Conservation (phyloP, 2,888 invertebrate species). For the Polydrusus tereticollis region DNA sequence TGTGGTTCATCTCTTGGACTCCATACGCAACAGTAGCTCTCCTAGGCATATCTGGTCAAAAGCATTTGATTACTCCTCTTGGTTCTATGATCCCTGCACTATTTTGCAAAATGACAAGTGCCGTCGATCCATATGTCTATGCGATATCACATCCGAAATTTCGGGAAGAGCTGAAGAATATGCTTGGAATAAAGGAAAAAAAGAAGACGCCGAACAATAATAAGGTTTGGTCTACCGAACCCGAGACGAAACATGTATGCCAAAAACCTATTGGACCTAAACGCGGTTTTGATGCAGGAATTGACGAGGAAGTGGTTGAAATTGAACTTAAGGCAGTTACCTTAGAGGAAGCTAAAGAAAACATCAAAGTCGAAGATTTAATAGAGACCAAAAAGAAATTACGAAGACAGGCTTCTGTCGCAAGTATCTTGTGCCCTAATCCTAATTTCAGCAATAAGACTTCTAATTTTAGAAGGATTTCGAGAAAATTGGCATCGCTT, state of each 20-base stretch:
- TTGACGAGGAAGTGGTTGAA: slow-evolving; percentile 40
- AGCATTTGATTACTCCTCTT: slow-evolving; percentile 76
- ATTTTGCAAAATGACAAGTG: slow-evolving; percentile 85
- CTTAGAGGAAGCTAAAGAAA: not conserved
- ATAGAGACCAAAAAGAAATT: not conserved
- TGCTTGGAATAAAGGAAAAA: slow-evolving; percentile 20
- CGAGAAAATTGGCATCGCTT: slow-evolving; percentile 58
- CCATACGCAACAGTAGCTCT: slow-evolving; percentile 84
- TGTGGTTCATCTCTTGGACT: slow-evolving; percentile 87
- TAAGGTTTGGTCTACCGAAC: slow-evolving; percentile 29
- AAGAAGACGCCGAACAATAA: not conserved
- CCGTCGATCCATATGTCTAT: slow-evolving; percentile 85
- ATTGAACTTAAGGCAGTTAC: slow-evolving; percentile 5
- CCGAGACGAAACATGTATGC: not conserved
- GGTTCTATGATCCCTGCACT: slow-evolving; percentile 83
- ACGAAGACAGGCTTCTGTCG: not conserved
- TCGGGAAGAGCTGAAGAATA: slow-evolving; percentile 69
- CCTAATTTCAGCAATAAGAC: slow-evolving; percentile 70
- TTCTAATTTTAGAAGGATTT: slow-evolving; percentile 67
- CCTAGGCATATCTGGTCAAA: slow-evolving; percentile 77
- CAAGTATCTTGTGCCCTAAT: slow-evolving; percentile 60
- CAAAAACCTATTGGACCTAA: not conserved
- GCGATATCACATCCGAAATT: slow-evolving; percentile 85
- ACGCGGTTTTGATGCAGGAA: slow-evolving; percentile 26
- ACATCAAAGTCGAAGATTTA: slow-evolving; percentile 14